phyloP scores from a whole-genome alignment of 2,113 vertebrate species.

The Dolichotis patagonum region DNA sequence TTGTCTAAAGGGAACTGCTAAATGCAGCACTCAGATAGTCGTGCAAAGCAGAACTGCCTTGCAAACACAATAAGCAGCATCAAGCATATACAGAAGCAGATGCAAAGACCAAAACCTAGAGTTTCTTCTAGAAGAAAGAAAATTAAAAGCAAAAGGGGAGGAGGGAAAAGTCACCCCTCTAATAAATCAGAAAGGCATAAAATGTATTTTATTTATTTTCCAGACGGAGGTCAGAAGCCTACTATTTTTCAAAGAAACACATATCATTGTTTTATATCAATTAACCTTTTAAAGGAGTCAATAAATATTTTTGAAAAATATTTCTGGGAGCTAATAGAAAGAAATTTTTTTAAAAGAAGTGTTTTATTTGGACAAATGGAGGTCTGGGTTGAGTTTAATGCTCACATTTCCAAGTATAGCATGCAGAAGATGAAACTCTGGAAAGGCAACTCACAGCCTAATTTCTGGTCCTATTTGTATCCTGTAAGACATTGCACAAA shows the following conservation, averaged over 20 bases:
- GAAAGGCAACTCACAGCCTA: background rate
- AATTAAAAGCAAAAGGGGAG: background rate
- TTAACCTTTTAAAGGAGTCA: slow-evolving; percentile 71
- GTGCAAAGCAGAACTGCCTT: background rate
- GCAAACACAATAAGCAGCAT: background rate
- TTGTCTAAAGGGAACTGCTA: background rate
- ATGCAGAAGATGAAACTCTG: slow-evolving; percentile 18
- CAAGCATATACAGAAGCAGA: background rate
- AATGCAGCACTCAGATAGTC: background rate
- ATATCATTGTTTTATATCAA: slow-evolving; percentile 59
- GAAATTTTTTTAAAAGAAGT: slow-evolving; percentile 34
- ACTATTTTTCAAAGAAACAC: slow-evolving; percentile 55
- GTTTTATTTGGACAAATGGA: slow-evolving; percentile 60
- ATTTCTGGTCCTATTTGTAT: background rate
- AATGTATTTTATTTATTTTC: slow-evolving; percentile 62
- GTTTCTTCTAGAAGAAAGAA: background rate
- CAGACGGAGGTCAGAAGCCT: slow-evolving; percentile 46
- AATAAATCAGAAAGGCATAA: slow-evolving; percentile 61
- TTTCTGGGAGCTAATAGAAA: slow-evolving; percentile 29
- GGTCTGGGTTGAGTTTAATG: background rate
- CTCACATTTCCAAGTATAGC: slow-evolving; percentile 55
- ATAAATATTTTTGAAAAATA: slow-evolving; percentile 72
- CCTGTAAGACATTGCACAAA: background rate
- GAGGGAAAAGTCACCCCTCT: background rate
- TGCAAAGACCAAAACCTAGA: background rate